A percentile compares a stretch with the other conserved stretches of the same genome.
Evolutionary conservation across 2,888 invertebrate genomes (phyloP).

Genomic region (Plagodis pulveraria): DNA sequence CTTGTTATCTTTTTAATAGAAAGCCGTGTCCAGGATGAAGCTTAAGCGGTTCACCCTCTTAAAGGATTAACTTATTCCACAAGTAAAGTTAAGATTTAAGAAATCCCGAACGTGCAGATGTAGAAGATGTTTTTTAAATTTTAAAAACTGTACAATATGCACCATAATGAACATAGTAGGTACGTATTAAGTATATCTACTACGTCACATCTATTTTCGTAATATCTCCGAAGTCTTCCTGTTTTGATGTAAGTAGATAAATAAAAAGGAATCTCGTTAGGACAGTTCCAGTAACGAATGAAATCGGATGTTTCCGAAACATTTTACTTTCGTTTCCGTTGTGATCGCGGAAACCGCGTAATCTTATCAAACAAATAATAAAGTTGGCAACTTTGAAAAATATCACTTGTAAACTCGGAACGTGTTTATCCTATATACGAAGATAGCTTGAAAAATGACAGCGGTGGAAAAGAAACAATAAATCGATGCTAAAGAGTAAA

Average conservation of each 20-base stretch:
- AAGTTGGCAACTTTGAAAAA: slow-evolving; percentile 45
- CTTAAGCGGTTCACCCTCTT: not conserved
- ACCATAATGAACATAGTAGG: too few relatives aligned
- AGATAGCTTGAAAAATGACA: slow-evolving; percentile 13
- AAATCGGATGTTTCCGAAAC: slow-evolving; percentile 38
- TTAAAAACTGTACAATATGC: too few relatives aligned
- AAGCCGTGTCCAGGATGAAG: not conserved
- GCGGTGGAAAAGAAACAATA: slow-evolving; percentile 8
- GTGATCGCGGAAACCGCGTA: slow-evolving; percentile 40
- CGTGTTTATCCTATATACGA: slow-evolving; percentile 27
- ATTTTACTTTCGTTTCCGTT: slow-evolving; percentile 34
- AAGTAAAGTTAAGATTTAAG: too few relatives aligned
- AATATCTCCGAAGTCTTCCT: not conserved
- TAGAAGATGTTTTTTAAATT: too few relatives aligned
- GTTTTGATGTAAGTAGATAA: slow-evolving; percentile 30
- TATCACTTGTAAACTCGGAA: slow-evolving; percentile 38
- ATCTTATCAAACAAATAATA: slow-evolving; percentile 51
- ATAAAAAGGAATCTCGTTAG: slow-evolving; percentile 34
- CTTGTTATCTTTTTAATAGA: slow-evolving; percentile 27
- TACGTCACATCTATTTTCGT: not conserved
- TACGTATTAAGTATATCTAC: too few relatives aligned
- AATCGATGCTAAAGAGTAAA: not conserved
- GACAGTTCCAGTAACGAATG: slow-evolving; percentile 43
- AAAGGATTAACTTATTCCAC: too few relatives aligned
- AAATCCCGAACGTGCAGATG: too few relatives aligned